Conservation (phyloP, 2,797 vertebrate genomes). For the Lycodopsis pacificus region DNA sequence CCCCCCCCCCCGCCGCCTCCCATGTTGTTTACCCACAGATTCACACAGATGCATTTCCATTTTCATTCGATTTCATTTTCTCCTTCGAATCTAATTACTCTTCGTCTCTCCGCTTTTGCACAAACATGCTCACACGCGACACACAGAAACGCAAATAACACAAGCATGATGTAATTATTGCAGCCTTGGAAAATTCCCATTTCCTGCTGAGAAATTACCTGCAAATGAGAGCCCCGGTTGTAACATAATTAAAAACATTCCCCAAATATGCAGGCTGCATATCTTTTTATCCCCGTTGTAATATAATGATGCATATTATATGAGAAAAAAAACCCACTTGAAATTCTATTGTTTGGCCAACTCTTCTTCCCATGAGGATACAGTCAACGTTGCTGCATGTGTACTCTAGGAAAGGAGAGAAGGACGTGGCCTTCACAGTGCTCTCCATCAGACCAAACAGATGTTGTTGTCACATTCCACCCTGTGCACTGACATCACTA, state of each 20-base stretch:
- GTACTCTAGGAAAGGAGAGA: constrained; percentile 48
- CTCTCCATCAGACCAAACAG: constrained; percentile 62
- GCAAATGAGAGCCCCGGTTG: constrained; percentile 49
- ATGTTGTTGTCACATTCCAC: constrained; percentile 48
- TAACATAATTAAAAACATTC: constrained; percentile 55
- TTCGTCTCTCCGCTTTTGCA: constrained; percentile 32
- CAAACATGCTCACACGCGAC: background rate
- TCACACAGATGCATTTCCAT: constrained; percentile 55
- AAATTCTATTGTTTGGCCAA: constrained; percentile 17
- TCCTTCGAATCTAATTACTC: constrained; percentile 61
- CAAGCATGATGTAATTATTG: constrained; percentile 79
- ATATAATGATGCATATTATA: constrained; percentile 24
- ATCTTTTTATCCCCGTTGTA: constrained; percentile 20
- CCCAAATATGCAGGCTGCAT: constrained; percentile 35
- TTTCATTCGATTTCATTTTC: constrained; percentile 63
- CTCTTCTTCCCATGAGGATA: constrained; percentile 15
- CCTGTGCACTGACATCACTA: constrained; percentile 46
- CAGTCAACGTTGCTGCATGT: constrained; percentile 31
- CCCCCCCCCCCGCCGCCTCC: background rate
- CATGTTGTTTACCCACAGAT: constrained; percentile 45
- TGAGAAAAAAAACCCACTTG: background rate
- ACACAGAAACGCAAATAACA: constrained; percentile 60
- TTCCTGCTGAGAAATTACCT: constrained; percentile 72
- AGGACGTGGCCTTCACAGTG: constrained; percentile 41
- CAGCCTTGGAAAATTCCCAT: constrained; percentile 67